Conservation (phyloP, 2,113 vertebrate genomes). For the Camelus dromedarius region DNA sequence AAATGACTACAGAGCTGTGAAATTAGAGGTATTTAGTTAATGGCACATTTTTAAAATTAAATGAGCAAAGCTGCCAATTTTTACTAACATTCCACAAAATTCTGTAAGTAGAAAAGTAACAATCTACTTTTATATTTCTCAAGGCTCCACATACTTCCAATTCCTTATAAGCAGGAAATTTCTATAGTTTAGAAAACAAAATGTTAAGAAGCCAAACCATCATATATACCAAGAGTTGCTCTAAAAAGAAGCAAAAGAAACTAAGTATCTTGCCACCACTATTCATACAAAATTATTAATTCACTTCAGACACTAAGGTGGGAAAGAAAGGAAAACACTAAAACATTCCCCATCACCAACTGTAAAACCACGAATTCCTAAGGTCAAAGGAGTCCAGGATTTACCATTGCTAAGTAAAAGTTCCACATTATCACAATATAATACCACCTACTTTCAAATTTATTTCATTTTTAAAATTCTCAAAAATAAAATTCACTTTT, state of each 20-base stretch:
- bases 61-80: conserved; percentile 21
- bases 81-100: conserved; percentile 12
- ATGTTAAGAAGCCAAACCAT: not conserved
- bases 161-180: not conserved
- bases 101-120: not conserved
- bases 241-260: not conserved
- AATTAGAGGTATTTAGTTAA: conserved; percentile 46
- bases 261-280: not conserved
- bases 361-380: not conserved
- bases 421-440: not conserved
- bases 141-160: not conserved
- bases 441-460: not conserved
- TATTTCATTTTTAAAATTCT: conserved; percentile 17
- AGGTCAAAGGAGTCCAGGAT: not conserved
- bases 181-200: not conserved
- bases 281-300: conserved; percentile 28
- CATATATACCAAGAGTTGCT: not conserved
- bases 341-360: not conserved
- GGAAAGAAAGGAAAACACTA: not conserved
- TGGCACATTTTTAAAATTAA: conserved; percentile 53
- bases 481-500: not conserved
- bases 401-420: conserved; percentile 23
- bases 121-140: conserved; percentile 21
- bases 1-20: conserved; percentile 18
- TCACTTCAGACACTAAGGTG: not conserved